These are phyloP conservation scores for Pachyrhynchus sulphureomaculatus DNA, from an alignment of 1,140 invertebrate species.

Conservation along the genomic window DNA sequence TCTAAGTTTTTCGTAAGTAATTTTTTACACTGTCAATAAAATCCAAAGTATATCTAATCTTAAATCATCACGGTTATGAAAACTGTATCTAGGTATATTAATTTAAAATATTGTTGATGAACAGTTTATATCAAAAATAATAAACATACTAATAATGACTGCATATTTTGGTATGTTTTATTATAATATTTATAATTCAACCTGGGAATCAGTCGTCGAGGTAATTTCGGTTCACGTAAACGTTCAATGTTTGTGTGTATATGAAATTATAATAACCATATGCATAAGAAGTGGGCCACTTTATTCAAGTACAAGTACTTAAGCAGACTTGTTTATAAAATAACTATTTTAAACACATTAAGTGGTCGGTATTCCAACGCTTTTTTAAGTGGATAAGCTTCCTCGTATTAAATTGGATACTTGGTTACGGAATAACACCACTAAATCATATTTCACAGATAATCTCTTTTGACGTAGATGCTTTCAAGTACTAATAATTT, in stretches of 20 bases:
- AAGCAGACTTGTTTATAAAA: conserved; percentile 48
- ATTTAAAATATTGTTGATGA: conserved; percentile 25
- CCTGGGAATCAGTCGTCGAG: conserved; percentile 30
- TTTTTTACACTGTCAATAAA: too few relatives aligned
- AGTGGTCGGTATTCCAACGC: conserved; percentile 36
- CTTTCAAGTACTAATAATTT: conserved; percentile 12
- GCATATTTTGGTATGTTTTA: conserved; percentile 34
- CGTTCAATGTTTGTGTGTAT: conserved; percentile 30
- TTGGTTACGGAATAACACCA: conserved; percentile 18
- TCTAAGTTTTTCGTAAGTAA: too few relatives aligned
- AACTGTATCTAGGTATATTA: conserved; percentile 18
- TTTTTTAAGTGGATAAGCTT: conserved; percentile 36
- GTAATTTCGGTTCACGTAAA: conserved; percentile 32
- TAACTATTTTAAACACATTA: conserved; percentile 48
- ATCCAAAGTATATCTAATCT: too few relatives aligned
- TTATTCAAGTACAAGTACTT: conserved; percentile 47
- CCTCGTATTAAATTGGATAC: conserved; percentile 14
- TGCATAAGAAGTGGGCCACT: conserved; percentile 47
- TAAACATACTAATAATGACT: conserved; percentile 34
- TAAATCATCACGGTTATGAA: conserved; percentile 21
- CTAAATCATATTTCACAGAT: conserved; percentile 20
- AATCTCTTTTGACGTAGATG: conserved; percentile 9
- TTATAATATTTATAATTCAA: conserved; percentile 35
- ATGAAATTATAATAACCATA: conserved; percentile 49
- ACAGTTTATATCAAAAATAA: conserved; percentile 34